Evolutionary conservation across 1,140 invertebrate genomes (phyloP).

Genomic region (Drosophila lini): DNA sequence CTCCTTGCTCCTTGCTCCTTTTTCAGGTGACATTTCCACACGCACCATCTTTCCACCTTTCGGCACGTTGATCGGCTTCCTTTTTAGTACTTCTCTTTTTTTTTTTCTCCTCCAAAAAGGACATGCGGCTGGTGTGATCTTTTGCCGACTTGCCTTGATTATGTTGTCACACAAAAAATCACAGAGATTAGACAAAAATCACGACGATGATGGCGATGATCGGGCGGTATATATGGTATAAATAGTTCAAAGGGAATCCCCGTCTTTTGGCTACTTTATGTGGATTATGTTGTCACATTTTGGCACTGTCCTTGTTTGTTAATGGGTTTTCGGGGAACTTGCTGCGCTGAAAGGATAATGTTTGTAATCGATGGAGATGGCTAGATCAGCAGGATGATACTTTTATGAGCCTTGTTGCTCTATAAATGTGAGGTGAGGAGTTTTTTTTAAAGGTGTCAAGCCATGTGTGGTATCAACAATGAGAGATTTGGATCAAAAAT

Average conservation of each 20-base stretch:
- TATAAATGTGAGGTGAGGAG: neutral
- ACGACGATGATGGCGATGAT: constrained; percentile 44
- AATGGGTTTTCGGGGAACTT: constrained; percentile 43
- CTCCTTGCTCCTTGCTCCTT: constrained; percentile 36
- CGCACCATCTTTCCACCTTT: constrained; percentile 52
- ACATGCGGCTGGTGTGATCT: constrained; percentile 69
- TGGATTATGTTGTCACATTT: constrained; percentile 57
- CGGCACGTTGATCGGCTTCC: constrained; percentile 65
- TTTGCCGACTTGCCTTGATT: constrained; percentile 54
- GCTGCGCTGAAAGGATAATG: constrained; percentile 1
- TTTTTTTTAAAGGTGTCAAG: constrained; percentile 1
- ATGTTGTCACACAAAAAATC: constrained; percentile 72
- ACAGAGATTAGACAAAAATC: constrained; percentile 66
- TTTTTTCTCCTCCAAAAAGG: constrained; percentile 29
- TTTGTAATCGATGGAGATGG: constrained; percentile 22
- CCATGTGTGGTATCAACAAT: constrained; percentile 2
- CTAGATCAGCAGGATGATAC: constrained; percentile 18
- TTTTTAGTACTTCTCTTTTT: neutral
- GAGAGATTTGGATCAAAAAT: neutral
- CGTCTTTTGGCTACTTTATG: constrained; percentile 23
- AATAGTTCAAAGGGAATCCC: constrained; percentile 19
- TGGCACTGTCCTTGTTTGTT: constrained; percentile 34
- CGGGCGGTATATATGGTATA: constrained; percentile 3
- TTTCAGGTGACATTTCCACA: constrained; percentile 71
- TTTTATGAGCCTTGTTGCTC: neutral